Evolutionary conservation across 1,140 invertebrate species (phyloP).

Genomic region (Orchesella cincta): DNA sequence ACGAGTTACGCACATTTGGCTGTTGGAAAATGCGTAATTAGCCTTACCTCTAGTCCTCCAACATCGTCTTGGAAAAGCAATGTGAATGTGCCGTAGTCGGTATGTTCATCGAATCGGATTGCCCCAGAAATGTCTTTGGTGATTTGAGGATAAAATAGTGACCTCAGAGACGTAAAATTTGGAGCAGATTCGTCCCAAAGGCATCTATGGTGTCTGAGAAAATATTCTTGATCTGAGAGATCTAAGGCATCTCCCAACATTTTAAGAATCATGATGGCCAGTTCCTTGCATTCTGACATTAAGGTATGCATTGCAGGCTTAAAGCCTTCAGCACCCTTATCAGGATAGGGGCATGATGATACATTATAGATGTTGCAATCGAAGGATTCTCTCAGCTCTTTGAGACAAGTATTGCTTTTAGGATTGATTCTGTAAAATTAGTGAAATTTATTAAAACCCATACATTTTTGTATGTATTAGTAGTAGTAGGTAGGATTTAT

Average conservation of each 20-base stretch:
- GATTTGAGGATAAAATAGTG: constrained; percentile 14
- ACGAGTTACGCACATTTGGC: background rate
- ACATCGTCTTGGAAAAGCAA: constrained; percentile 56
- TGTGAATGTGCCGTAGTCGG: constrained; percentile 56
- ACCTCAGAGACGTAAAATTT: background rate
- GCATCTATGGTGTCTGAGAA: constrained; percentile 22
- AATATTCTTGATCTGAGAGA: constrained; percentile 30
- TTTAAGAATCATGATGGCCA: background rate
- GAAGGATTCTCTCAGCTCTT: background rate
- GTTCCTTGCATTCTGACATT: background rate
- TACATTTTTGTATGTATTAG: background rate
- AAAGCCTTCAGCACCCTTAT: background rate
- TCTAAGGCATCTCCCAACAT: background rate
- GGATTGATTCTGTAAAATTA: constrained; percentile 6
- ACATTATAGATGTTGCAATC: constrained; percentile 8
- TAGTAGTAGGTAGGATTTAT: no score
- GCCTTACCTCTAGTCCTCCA: constrained; percentile 56
- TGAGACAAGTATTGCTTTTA: background rate
- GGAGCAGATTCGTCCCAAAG: constrained; percentile 4
- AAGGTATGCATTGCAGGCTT: background rate
- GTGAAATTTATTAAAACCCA: background rate
- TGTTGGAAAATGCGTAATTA: no score
- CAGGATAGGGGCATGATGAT: background rate
- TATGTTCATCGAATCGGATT: constrained; percentile 30
- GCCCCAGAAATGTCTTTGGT: constrained; percentile 4